A percentile compares a stretch with the other conserved stretches of the same genome.
Evolutionary conservation across 2,797 vertebrate genomes (phyloP).

Genomic region (Phataginus tricuspis): DNA sequence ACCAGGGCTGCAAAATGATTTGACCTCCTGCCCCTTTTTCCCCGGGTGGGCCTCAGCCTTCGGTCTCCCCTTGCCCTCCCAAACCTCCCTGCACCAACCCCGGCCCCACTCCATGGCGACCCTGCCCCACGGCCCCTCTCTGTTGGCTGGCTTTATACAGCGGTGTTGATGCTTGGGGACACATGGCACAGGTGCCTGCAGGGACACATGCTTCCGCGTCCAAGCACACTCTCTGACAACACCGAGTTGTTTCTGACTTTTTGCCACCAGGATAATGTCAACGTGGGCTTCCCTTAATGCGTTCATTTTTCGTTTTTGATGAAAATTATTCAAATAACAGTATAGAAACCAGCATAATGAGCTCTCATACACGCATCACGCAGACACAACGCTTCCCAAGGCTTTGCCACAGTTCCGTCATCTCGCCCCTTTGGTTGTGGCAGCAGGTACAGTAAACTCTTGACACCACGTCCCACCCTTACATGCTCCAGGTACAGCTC

Average conservation of each 20-base stretch:
- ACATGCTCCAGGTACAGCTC: neutral
- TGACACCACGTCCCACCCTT: neutral
- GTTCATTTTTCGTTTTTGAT: neutral
- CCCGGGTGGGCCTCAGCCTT: rapidly evolving
- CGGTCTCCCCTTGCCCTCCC: neutral
- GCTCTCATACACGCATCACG: neutral
- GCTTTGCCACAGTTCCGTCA: neutral
- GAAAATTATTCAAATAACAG: neutral
- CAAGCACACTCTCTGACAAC: neutral
- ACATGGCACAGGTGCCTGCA: neutral
- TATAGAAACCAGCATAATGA: neutral
- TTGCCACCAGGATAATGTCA: neutral
- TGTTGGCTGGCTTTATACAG: neutral
- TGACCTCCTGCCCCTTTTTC: neutral
- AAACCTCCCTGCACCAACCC: neutral
- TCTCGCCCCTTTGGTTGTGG: neutral
- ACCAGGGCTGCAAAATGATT: no score
- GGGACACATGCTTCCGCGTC: neutral
- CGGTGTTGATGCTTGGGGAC: rapidly evolving
- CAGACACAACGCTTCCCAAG: no score
- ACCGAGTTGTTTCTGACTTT: neutral
- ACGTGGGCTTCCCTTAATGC: neutral
- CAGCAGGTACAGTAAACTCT: neutral
- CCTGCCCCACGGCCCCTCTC: neutral
- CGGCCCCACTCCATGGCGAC: neutral